Evolutionary conservation across 2,888 invertebrate genomes (phyloP).

Genomic region (Sipha maydis): DNA sequence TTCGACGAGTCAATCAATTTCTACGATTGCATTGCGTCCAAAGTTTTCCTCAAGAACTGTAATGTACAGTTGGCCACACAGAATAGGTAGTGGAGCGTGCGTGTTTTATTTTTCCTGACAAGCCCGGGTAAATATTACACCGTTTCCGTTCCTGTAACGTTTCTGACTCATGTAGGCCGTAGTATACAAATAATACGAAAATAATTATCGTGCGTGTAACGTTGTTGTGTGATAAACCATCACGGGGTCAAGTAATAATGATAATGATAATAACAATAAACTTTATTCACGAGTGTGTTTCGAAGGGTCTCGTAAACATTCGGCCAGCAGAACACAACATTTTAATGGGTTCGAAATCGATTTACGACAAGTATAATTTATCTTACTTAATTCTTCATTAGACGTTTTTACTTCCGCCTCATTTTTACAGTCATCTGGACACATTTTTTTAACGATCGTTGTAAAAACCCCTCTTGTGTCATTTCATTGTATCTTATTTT

Average conservation of each 20-base stretch:
- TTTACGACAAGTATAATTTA: constrained; percentile 33
- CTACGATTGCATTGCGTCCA: too few relatives aligned
- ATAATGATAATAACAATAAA: not conserved
- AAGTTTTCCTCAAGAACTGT: too few relatives aligned
- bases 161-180: not conserved
- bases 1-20: too few relatives aligned
- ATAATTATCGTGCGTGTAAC: not conserved
- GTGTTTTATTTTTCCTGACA: not conserved
- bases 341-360: constrained; percentile 23
- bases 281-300: not conserved
- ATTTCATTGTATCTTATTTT: constrained; percentile 35
- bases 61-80: not conserved
- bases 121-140: not conserved
- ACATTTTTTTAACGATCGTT: constrained; percentile 37
- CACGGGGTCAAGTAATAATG: not conserved
- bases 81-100: not conserved
- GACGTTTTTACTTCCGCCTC: constrained; percentile 21
- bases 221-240: not conserved
- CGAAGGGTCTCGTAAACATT: not conserved
- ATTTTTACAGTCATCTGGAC: not conserved
- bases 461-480: constrained; percentile 23
- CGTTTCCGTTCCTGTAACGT: not conserved
- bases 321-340: not conserved
- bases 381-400: constrained; percentile 44
- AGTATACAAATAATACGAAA: not conserved